phyloP scores from a whole-genome alignment of 2,797 vertebrate species.

The Sebastolobus alascanus region DNA sequence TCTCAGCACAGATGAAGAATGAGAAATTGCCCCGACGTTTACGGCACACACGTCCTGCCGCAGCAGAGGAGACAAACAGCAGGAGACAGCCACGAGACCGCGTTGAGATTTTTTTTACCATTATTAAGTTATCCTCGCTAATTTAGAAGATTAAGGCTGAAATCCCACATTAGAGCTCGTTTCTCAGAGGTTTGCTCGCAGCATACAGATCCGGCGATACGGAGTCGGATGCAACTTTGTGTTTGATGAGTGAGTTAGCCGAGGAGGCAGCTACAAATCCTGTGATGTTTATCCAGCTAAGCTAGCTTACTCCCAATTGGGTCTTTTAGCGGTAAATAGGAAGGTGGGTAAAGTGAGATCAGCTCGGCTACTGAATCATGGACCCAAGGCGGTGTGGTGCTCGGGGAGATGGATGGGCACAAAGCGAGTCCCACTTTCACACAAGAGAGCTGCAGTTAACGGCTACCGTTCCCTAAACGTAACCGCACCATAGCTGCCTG shows the following conservation, averaged over 20 bases:
- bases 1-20: slow-evolving; percentile 20
- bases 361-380: not conserved
- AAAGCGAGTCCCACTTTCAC: too few relatives aligned
- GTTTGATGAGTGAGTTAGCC: not conserved
- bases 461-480: too few relatives aligned
- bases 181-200: slow-evolving; percentile 19
- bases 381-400: not conserved
- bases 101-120: not conserved
- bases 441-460: not conserved
- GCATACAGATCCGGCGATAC: slow-evolving; percentile 11
- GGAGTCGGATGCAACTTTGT: not conserved
- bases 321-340: not conserved
- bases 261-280: not conserved
- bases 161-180: slow-evolving; percentile 29
- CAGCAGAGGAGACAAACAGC: slow-evolving; percentile 16
- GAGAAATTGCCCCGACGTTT: slow-evolving; percentile 36
- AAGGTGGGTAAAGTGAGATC: not conserved
- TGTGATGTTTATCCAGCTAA: not conserved
- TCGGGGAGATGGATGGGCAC: not conserved
- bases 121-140: slow-evolving; percentile 38
- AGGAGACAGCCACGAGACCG: not conserved
- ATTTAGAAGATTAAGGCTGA: slow-evolving; percentile 42
- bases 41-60: not conserved
- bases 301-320: not conserved
- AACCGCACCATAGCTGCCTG: not conserved